phyloP scores from a whole-genome alignment of 2,797 vertebrate genomes.

The Sitta carolinensis region DNA sequence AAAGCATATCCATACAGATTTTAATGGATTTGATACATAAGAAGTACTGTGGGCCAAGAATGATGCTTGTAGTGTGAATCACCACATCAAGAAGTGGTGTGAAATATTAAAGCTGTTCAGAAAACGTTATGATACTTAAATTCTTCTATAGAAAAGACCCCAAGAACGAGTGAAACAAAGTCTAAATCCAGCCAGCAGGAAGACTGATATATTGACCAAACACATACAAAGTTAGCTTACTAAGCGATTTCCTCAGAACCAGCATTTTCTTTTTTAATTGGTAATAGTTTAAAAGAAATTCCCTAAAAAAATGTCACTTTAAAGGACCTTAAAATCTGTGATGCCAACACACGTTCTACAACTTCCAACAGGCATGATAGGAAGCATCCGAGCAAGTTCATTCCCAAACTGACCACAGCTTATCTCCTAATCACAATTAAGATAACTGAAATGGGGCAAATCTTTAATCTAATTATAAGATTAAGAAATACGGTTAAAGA shows the following conservation, averaged over 20 bases:
- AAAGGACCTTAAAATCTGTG: neutral
- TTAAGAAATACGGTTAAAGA: neutral
- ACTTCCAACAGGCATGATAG: neutral
- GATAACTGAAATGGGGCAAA: neutral
- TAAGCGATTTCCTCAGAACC: neutral
- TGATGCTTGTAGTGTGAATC: neutral
- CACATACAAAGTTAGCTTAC: neutral
- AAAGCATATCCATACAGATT: neutral
- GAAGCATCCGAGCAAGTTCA: neutral
- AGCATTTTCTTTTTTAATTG: neutral
- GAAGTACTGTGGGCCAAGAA: neutral
- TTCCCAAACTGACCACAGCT: neutral
- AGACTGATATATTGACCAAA: neutral
- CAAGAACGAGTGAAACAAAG: neutral
- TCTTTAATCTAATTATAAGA: neutral
- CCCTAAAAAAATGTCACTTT: neutral
- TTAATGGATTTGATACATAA: neutral
- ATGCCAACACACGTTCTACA: neutral
- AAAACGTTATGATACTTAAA: neutral
- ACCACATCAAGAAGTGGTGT: neutral
- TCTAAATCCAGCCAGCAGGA: neutral
- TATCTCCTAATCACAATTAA: neutral
- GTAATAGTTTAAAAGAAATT: neutral
- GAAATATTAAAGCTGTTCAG: neutral
- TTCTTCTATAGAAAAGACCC: neutral